Evolutionary conservation across 2,888 invertebrate species (phyloP).

Genomic region (Piscicola geometra): DNA sequence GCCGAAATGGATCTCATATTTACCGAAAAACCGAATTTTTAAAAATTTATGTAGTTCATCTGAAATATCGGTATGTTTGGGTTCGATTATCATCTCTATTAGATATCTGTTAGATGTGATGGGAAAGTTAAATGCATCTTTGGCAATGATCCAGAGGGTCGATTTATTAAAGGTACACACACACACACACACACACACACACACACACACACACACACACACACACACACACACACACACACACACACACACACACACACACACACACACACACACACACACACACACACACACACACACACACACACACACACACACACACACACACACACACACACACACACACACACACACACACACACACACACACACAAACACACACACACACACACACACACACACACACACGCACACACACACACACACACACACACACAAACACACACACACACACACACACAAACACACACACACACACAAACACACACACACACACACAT

Average conservation of each 20-base stretch:
- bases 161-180: no score
- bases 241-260: slow-evolving; percentile 15
- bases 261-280: slow-evolving; percentile 17
- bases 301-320: slow-evolving; percentile 2
- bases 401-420: slow-evolving; percentile 5
- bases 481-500: slow-evolving; percentile 18
- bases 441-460: neutral
- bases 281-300: slow-evolving; percentile 10
- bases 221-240: slow-evolving; percentile 19
- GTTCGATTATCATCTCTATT: no score
- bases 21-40: no score
- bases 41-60: no score
- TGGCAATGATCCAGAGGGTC: no score
- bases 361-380: slow-evolving; percentile 16
- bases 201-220: slow-evolving; percentile 15
- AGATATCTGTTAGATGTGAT: no score
- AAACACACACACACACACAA: slow-evolving; percentile 8
- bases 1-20: no score
- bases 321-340: slow-evolving; percentile 15
- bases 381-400: slow-evolving; percentile 12
- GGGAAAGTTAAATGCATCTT: no score
- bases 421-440: slow-evolving; percentile 5
- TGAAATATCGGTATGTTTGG: no score
- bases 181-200: slow-evolving; percentile 15
- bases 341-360: slow-evolving; percentile 19